Conservation (phyloP, 2,888 invertebrate genomes). For the Dynastes grantii region DNA sequence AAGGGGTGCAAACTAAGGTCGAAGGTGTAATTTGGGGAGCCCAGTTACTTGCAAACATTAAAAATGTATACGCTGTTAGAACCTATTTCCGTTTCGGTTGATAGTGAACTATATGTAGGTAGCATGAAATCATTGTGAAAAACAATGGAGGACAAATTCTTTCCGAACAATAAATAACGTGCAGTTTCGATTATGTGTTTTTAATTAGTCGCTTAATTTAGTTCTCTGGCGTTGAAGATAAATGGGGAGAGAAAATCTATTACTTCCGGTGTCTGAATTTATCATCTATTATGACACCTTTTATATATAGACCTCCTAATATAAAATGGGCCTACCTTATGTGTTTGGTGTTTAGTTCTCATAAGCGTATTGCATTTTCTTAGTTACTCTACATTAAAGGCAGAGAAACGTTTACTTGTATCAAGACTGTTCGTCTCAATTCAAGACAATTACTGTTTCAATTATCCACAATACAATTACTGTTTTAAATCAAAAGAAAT, state of each 20-base stretch:
- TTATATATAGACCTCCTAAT: neutral
- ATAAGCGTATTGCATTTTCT: no score
- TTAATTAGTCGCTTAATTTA: constrained; percentile 65
- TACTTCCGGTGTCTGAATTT: constrained; percentile 51
- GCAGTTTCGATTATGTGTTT: constrained; percentile 62
- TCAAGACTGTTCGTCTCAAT: no score
- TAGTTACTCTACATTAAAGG: no score
- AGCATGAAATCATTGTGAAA: constrained; percentile 23
- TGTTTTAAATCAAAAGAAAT: no score
- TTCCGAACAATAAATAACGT: constrained; percentile 59
- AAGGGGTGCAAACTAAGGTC: constrained; percentile 64
- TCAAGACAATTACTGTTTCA: no score
- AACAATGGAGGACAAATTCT: neutral
- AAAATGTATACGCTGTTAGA: constrained; percentile 60
- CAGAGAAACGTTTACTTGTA: no score
- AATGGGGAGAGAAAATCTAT: constrained; percentile 42
- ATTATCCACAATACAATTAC: no score
- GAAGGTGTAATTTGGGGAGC: constrained; percentile 67
- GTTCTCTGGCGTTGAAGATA: constrained; percentile 55
- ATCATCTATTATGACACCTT: constrained; percentile 36
- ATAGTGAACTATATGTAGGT: constrained; percentile 4
- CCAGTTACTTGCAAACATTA: constrained; percentile 63
- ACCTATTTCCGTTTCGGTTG: constrained; percentile 22
- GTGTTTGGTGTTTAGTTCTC: no score
- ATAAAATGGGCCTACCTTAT: no score